These are phyloP conservation scores for Chymomyza caudatula DNA, from an alignment of 2,888 invertebrate species.

Conservation along the genomic window DNA sequence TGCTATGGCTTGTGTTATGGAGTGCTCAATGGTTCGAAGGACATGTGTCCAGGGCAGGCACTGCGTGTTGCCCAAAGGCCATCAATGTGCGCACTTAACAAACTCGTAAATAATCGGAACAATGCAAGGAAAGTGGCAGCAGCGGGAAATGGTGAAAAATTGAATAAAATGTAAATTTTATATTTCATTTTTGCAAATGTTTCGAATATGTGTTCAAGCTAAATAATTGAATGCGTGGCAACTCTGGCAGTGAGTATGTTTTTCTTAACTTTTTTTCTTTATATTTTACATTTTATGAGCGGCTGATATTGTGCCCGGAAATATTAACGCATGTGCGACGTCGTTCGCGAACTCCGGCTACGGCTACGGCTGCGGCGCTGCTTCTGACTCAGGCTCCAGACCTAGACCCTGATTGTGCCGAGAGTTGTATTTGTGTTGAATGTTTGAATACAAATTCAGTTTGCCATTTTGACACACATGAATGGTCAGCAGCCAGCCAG, in stretches of 20 bases:
- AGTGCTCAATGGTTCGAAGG: no score
- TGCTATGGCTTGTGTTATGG: no score
- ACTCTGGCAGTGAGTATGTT: conserved; percentile 48
- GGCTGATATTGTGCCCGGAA: conserved; percentile 58
- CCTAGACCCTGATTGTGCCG: conserved; percentile 17
- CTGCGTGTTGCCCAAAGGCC: conserved; percentile 29
- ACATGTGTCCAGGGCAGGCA: neutral
- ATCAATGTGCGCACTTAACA: conserved; percentile 66
- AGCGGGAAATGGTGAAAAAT: conserved; percentile 53
- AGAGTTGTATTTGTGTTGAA: conserved; percentile 42
- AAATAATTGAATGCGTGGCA: conserved; percentile 66
- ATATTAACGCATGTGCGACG: conserved; percentile 69
- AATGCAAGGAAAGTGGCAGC: conserved; percentile 45
- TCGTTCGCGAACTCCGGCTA: conserved; percentile 1
- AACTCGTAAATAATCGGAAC: conserved; percentile 72
- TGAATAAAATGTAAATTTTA: conserved; percentile 76
- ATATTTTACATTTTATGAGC: conserved; percentile 51
- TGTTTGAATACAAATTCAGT: conserved; percentile 67
- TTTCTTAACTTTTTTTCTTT: neutral
- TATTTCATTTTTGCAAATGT: conserved; percentile 40
- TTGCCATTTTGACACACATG: conserved; percentile 72
- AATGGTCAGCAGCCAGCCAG: conserved; percentile 54
- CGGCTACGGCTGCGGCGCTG: neutral
- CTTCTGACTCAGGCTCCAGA: neutral
- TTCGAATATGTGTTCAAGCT: neutral